Percentiles rank a stretch among this genome's conserved stretches.
Conservation (phyloP, 2,888 invertebrate genomes). For the Eumerus sabulonum region DNA sequence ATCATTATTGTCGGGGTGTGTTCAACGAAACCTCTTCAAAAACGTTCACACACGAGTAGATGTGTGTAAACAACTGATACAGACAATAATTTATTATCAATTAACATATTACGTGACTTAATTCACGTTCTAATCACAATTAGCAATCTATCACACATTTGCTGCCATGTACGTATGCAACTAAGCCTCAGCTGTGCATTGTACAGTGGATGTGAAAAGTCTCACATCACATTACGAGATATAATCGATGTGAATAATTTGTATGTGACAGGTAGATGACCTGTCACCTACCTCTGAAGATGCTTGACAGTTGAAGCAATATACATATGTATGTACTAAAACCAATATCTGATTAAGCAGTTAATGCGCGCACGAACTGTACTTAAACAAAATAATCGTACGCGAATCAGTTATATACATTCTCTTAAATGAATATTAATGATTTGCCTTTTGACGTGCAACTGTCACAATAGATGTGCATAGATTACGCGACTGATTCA, state of each 20-base stretch:
- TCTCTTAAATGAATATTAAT: too few relatives aligned
- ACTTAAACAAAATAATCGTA: neutral
- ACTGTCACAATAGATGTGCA: too few relatives aligned
- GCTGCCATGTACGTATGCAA: neutral
- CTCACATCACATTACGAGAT: conserved; percentile 14
- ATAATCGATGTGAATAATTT: too few relatives aligned
- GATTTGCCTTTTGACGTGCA: too few relatives aligned
- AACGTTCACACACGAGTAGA: neutral
- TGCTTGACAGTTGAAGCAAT: too few relatives aligned
- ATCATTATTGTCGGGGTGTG: conserved; percentile 14
- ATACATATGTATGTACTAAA: too few relatives aligned
- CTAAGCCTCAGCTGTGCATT: neutral
- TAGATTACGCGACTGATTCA: too few relatives aligned
- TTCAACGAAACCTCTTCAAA: conserved; percentile 15
- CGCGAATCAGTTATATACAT: too few relatives aligned
- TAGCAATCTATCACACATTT: conserved; percentile 45
- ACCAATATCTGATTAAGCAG: too few relatives aligned
- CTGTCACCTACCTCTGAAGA: too few relatives aligned
- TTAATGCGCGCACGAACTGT: too few relatives aligned
- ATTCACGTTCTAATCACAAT: conserved; percentile 59
- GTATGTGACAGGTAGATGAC: too few relatives aligned
- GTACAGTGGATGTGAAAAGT: conserved; percentile 29
- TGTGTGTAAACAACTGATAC: conserved; percentile 33
- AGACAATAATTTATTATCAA: conserved; percentile 50
- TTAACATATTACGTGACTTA: conserved; percentile 66